Conservation (phyloP, 2,113 vertebrate genomes). For the Dinomys branickii region DNA sequence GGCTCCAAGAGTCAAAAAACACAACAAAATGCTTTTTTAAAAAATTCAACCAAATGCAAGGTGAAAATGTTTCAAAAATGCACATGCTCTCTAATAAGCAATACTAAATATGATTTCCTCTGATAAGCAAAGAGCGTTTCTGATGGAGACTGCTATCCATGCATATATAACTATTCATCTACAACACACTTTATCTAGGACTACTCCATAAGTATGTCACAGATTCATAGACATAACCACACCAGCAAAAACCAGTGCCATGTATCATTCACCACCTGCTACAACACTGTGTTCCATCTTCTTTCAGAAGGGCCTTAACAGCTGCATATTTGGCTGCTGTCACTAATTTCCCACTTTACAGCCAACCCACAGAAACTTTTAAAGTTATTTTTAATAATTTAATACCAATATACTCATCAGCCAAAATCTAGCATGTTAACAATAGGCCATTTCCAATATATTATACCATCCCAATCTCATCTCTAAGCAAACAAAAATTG, state of each 20-base stretch:
- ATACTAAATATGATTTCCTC: slow-evolving; percentile 13
- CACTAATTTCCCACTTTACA: slow-evolving; percentile 22
- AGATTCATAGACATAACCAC: background rate
- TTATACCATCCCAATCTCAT: background rate
- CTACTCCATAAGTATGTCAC: background rate
- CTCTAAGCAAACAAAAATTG: slow-evolving; percentile 26
- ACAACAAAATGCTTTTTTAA: slow-evolving; percentile 19
- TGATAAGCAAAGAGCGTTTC: background rate
- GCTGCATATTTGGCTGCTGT: background rate
- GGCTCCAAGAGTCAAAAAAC: slow-evolving; percentile 26
- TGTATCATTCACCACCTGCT: background rate
- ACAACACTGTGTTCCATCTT: background rate
- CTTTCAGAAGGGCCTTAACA: background rate
- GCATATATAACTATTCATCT: background rate
- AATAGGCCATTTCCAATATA: slow-evolving; percentile 36
- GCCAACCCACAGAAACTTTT: slow-evolving; percentile 56
- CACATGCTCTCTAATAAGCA: background rate
- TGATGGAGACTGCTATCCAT: background rate
- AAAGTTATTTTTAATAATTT: slow-evolving; percentile 49
- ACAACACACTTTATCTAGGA: background rate
- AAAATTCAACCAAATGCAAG: slow-evolving; percentile 37
- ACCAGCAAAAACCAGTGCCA: background rate
- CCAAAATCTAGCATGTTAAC: slow-evolving; percentile 40
- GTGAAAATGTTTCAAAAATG: slow-evolving; percentile 36
- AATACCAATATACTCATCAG: slow-evolving; percentile 25